Conservation (phyloP, 2,113 vertebrate genomes). For the Ranitomeya variabilis region DNA sequence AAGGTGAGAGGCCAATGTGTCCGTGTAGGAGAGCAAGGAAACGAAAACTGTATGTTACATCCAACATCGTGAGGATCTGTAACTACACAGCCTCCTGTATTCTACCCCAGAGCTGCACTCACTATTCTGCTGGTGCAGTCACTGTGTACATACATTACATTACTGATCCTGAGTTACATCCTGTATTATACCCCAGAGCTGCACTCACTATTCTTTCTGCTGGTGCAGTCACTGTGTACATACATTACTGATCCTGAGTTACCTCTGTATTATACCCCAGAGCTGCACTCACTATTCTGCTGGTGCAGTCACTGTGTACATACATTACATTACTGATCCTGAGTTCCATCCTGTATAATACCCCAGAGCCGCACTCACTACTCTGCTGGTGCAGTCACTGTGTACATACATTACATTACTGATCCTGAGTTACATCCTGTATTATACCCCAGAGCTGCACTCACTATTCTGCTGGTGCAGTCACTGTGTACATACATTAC, state of each 20-base stretch:
- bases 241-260: not conserved
- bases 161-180: not conserved
- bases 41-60: too few species aligned
- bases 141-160: not conserved
- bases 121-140: not conserved
- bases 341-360: not conserved
- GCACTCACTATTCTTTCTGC: not conserved
- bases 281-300: not conserved
- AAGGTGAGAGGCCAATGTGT: constrained; percentile 78
- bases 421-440: not conserved
- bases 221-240: not conserved
- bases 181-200: not conserved
- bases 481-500: not conserved
- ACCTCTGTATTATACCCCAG: not conserved
- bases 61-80: too few species aligned
- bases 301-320: not conserved
- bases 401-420: not conserved
- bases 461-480: not conserved
- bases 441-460: not conserved
- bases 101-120: not conserved
- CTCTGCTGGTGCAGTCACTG: not conserved
- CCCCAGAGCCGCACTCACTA: not conserved
- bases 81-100: not conserved
- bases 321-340: not conserved
- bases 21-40: not conserved